A percentile compares a stretch with the other conserved stretches of the same genome.
These are phyloP conservation scores for Typhlichthys eigenmanni DNA, from an alignment of 2,797 vertebrate genomes.

Conservation along the genomic window DNA sequence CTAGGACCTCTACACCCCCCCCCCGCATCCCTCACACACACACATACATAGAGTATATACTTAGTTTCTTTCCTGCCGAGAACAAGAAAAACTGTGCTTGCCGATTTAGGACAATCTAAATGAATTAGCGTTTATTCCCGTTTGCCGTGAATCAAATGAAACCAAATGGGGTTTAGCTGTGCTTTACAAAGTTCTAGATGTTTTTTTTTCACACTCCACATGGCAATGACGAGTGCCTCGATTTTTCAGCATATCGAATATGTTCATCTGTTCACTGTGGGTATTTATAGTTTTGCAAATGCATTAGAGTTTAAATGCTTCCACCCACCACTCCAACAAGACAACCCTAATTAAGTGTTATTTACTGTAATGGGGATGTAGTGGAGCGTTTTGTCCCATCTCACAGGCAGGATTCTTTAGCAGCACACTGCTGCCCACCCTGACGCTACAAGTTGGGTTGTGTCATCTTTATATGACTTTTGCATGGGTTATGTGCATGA, in stretches of 20 bases:
- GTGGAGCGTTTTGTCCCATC: slow-evolving; percentile 5
- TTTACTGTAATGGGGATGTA: slow-evolving; percentile 32
- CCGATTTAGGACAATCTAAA: slow-evolving; percentile 67
- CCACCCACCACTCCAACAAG: slow-evolving; percentile 3
- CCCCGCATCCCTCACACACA: slow-evolving; percentile 13
- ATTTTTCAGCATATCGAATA: slow-evolving; percentile 4
- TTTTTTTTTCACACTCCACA: slow-evolving; percentile 18
- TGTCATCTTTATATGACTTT: slow-evolving; percentile 55
- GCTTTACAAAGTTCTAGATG: slow-evolving; percentile 19
- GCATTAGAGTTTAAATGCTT: slow-evolving; percentile 4
- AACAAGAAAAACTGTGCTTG: slow-evolving; percentile 53
- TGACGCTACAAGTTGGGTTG: slow-evolving; percentile 19
- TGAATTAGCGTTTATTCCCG: slow-evolving; percentile 45
- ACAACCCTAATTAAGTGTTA: slow-evolving; percentile 19
- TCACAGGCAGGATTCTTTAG: slow-evolving; percentile 25
- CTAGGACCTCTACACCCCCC: slow-evolving; percentile 62
- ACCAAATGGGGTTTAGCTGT: slow-evolving; percentile 30
- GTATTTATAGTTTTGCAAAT: slow-evolving; percentile 17
- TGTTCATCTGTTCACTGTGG: slow-evolving; percentile 22
- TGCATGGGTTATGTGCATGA: slow-evolving; percentile 72
- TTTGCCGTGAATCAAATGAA: slow-evolving; percentile 32
- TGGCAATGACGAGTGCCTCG: slow-evolving; percentile 20
- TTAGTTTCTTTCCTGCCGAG: slow-evolving; percentile 36
- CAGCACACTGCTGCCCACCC: slow-evolving; percentile 37
- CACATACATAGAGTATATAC: slow-evolving; percentile 4